Base-by-base conservation (phyloP, 2,888 invertebrate species). In the Leucophenga maculata region DNA sequence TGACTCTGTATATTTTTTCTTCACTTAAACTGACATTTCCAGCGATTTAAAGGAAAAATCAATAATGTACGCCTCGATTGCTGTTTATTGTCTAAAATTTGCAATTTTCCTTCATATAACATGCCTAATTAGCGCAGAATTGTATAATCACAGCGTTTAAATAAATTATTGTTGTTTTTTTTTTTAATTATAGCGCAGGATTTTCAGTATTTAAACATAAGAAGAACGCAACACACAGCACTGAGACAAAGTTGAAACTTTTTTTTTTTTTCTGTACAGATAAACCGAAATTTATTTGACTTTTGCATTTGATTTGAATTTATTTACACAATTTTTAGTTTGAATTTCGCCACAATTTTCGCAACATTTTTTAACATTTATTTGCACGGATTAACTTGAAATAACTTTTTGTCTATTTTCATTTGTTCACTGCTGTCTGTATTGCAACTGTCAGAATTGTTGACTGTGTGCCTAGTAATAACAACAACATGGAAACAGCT, bases 41-140 rank as follows among this genome's bases (percentile, higher is more conserved):
- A 71, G 75, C 75, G 77, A 81, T 74, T 81, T 69, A 70, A 46
- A 75, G 74, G 82, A 80, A 82, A 80, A 80, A 80, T 80, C 80
- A 80, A 80, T 80, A 80, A 77, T 72, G 72, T 67, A 16, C 60
- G n/a, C 18, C 14, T 57, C 31, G 0, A 65, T 46, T 70, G 9
- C 26, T 13, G 44, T 57, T 39, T 39, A 26, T 26, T 26, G 4
- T 3, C 26, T 2, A 26, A 26, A 26, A 26, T 26, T 26, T 26
- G 26, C 26, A n/a, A n/a, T n/a, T 26, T 62, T 52, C 59, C 48
- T 18, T 22, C 54, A n/a, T n/a, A n/a, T n/a, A n/a, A n/a, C n/a
- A 44, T 59, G 59, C 26, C n/a, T 13, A 22, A 65, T 55, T 9
- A 46, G n/a, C 44, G 44, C 62, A 62, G 44, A 62, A 62, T 62